A percentile compares a stretch with the other conserved stretches of the same genome.
phyloP scores from a whole-genome alignment of 2,113 vertebrate species.

The Paramormyrops kingsleyae region DNA sequence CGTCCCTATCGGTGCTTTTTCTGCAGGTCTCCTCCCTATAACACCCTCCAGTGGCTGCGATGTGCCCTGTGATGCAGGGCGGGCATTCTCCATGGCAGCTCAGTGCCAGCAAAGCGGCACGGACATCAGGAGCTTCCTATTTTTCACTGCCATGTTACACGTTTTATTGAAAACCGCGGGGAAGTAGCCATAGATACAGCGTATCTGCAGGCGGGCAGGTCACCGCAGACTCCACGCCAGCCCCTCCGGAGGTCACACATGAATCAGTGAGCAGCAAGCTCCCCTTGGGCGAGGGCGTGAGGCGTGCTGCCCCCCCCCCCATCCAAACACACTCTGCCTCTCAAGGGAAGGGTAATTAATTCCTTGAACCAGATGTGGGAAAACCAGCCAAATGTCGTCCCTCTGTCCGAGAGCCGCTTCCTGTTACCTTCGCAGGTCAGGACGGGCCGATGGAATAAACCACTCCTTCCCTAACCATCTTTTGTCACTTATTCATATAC shows the following conservation, averaged over 20 bases:
- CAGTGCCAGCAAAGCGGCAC: not conserved
- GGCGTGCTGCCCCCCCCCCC: not conserved
- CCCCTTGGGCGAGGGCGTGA: not conserved
- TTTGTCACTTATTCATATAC: not conserved
- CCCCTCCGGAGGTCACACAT: constrained; percentile 42
- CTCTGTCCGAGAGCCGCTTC: not conserved
- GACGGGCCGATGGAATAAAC: not conserved
- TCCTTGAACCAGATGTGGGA: constrained; percentile 9
- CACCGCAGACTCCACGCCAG: constrained; percentile 23
- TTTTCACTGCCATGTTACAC: not conserved
- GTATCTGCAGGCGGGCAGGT: not conserved
- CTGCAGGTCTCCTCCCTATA: not conserved
- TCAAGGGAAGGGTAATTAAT: constrained; percentile 8
- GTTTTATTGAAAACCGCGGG: not conserved
- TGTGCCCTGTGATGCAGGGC: not conserved
- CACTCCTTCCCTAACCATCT: not conserved
- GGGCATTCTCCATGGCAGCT: not conserved
- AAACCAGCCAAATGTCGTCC: not conserved
- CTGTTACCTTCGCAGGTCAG: not conserved
- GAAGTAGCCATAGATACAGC: not conserved
- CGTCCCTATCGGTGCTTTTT: not conserved
- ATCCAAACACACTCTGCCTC: not conserved
- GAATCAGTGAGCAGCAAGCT: constrained; percentile 26
- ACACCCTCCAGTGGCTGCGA: not conserved
- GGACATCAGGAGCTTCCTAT: constrained; percentile 29